Evolutionary conservation across 2,113 vertebrate genomes (phyloP).

Genomic region (Colinus virginianus): DNA sequence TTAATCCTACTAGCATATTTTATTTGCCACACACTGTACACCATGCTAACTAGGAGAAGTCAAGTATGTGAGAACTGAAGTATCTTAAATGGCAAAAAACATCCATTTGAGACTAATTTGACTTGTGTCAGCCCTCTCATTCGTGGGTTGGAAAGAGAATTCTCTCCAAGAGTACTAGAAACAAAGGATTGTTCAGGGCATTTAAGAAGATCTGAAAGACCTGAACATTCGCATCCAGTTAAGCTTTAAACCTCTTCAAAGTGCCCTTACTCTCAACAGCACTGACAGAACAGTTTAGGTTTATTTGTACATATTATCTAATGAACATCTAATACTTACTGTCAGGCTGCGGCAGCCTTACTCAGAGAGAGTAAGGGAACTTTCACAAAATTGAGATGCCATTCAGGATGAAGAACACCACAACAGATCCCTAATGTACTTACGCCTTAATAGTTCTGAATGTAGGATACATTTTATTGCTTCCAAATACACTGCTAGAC

Average conservation of each 20-base stretch:
- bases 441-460: accelerated
- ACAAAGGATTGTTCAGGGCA: neutral
- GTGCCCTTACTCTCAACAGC: neutral
- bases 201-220: neutral
- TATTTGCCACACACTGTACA: neutral
- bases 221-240: neutral
- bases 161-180: neutral
- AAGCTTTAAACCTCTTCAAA: neutral
- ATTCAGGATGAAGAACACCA: neutral
- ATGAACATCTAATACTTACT: neutral
- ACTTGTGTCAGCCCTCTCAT: neutral
- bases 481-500: neutral
- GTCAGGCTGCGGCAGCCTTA: neutral
- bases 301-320: neutral
- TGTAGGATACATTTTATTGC: neutral
- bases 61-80: neutral
- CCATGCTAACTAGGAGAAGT: neutral
- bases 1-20: neutral
- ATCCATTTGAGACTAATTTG: neutral
- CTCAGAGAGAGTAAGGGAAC: neutral
- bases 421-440: neutral
- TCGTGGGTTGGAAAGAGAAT: neutral
- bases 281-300: neutral
- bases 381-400: neutral
- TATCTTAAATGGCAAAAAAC: neutral